Evolutionary conservation across 2,888 invertebrate genomes (phyloP).

Genomic region (Heliconius charithonia): DNA sequence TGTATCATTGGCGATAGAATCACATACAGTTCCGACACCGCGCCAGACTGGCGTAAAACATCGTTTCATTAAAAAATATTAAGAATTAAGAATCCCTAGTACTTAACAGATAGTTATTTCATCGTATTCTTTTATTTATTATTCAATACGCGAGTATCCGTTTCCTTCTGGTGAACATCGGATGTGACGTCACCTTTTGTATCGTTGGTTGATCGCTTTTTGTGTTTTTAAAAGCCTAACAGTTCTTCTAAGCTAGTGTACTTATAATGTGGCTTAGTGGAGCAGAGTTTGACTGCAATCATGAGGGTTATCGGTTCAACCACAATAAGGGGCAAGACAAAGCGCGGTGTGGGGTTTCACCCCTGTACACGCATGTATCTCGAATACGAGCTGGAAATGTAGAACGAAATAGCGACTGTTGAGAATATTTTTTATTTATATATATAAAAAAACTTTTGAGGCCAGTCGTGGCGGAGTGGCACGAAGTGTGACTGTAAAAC

Average conservation of each 20-base stretch:
- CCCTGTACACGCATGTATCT: not conserved
- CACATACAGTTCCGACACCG: no score
- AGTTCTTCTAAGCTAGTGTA: not conserved
- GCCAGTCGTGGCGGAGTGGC: no score
- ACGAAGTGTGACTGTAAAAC: no score
- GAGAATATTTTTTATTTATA: no score
- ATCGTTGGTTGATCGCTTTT: constrained; percentile 38
- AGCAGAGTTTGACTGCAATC: not conserved
- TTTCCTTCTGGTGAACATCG: constrained; percentile 48
- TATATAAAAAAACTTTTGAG: no score
- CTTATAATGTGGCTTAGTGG: not conserved
- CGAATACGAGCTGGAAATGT: no score
- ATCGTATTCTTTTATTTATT: constrained; percentile 27
- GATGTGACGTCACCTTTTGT: constrained; percentile 65
- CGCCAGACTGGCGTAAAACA: no score
- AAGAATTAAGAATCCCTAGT: not conserved
- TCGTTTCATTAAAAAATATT: not conserved
- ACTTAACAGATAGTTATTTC: constrained; percentile 21
- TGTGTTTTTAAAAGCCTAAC: not conserved
- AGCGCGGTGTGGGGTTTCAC: not conserved
- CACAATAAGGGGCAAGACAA: not conserved
- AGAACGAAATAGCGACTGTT: no score
- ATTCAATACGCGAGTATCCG: constrained; percentile 39
- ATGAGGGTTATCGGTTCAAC: no score
- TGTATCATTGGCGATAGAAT: no score